Evolutionary conservation across 2,113 vertebrate species (phyloP).

Genomic region (Axis porcinus): DNA sequence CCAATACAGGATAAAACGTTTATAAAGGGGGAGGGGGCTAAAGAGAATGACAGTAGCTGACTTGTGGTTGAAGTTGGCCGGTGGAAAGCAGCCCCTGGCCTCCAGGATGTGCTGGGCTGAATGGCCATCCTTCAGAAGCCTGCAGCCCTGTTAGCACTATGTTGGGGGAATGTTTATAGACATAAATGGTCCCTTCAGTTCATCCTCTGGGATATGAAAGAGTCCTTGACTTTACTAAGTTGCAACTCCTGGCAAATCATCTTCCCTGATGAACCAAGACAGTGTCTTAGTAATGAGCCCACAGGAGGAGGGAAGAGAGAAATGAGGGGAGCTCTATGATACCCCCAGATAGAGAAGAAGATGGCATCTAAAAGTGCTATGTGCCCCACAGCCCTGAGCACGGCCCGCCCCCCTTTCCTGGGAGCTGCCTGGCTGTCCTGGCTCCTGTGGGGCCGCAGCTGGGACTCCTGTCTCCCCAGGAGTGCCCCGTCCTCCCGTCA

Average conservation of each 20-base stretch:
- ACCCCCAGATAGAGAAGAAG: not conserved
- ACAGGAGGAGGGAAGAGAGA: not conserved
- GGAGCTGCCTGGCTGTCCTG: not conserved
- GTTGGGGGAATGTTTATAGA: not conserved
- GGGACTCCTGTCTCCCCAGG: accelerated
- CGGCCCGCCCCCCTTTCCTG: not conserved
- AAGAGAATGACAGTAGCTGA: not conserved
- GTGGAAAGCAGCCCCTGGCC: too few relatives aligned
- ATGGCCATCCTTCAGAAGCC: too few relatives aligned
- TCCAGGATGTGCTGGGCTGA: too few relatives aligned
- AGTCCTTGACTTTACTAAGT: not conserved
- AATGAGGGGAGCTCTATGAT: not conserved
- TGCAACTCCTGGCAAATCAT: not conserved
- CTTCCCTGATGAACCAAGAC: not conserved
- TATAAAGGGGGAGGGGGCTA: not conserved
- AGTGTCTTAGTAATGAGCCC: not conserved
- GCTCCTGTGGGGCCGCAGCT: not conserved
- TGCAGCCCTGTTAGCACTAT: not conserved
- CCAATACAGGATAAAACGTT: not conserved
- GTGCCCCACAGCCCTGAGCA: accelerated
- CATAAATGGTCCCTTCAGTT: not conserved
- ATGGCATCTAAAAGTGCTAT: accelerated
- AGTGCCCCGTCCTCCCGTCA: not conserved
- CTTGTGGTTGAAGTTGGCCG: not conserved
- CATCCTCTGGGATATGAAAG: not conserved